phyloP scores from a whole-genome alignment of 1,140 invertebrate genomes.

The Rhysida immarginata region DNA sequence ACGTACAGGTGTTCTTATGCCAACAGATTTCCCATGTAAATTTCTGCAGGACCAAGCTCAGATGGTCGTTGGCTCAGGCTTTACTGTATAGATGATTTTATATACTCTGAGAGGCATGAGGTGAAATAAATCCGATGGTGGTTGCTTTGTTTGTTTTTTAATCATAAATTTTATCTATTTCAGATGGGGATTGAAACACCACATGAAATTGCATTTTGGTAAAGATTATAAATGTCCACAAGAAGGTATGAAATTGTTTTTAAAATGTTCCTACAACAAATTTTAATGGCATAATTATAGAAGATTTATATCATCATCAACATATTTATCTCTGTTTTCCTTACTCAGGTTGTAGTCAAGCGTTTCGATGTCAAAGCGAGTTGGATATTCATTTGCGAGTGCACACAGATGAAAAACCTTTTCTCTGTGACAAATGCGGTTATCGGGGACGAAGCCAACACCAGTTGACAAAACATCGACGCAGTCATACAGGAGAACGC shows the following conservation, averaged over 20 bases:
- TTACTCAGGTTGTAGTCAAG: constrained; percentile 20
- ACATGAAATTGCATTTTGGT: constrained; percentile 41
- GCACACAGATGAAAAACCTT: constrained; percentile 34
- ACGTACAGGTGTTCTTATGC: no score
- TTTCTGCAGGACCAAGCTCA: no score
- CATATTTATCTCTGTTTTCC: neutral
- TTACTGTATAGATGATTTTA: no score
- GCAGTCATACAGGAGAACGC: constrained; percentile 35
- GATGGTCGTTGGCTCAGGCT: no score
- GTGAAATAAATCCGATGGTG: no score
- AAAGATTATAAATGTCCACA: constrained; percentile 42
- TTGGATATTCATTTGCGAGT: constrained; percentile 33
- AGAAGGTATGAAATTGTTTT: constrained; percentile 34
- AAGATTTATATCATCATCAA: no score
- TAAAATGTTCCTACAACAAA: no score
- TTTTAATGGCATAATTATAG: no score
- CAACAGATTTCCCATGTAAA: no score
- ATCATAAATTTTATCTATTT: constrained; percentile 4
- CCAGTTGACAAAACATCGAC: constrained; percentile 41
- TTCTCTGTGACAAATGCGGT: constrained; percentile 44
- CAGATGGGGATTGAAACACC: constrained; percentile 40
- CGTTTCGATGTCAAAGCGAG: constrained; percentile 38
- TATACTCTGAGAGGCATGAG: no score
- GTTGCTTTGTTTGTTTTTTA: neutral
- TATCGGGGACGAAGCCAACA: constrained; percentile 45